A percentile compares a stretch with the other conserved stretches of the same genome.
Evolutionary conservation across 2,113 vertebrate species (phyloP).

Genomic region (Onychostoma macrolepis): DNA sequence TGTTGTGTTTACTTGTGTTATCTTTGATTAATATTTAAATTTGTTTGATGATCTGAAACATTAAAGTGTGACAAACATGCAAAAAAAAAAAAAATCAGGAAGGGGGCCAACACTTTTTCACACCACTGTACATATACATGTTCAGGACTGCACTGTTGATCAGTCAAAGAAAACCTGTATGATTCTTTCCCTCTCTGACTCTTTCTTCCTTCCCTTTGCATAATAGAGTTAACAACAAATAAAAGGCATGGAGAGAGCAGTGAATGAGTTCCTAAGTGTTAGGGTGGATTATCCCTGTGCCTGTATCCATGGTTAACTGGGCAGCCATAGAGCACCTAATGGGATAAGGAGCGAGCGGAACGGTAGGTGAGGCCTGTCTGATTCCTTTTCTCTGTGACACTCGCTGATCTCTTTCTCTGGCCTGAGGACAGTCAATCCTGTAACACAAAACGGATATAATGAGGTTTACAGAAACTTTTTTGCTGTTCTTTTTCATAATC

Average conservation of each 20-base stretch:
- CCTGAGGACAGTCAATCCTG: not conserved
- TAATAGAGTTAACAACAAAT: constrained; percentile 58
- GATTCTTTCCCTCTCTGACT: not conserved
- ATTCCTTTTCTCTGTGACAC: not conserved
- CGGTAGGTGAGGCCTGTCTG: constrained; percentile 22
- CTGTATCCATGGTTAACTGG: constrained; percentile 54
- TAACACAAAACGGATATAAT: not conserved
- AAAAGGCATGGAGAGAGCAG: constrained; percentile 51
- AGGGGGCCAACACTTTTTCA: too few species aligned
- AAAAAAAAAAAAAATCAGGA: too few species aligned
- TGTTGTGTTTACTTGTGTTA: too few species aligned
- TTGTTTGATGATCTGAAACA: too few species aligned
- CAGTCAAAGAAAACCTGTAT: not conserved
- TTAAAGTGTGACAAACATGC: too few species aligned
- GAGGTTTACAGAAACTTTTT: too few species aligned
- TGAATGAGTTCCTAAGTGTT: constrained; percentile 49
- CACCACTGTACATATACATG: too few species aligned
- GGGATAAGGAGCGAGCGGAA: constrained; percentile 50
- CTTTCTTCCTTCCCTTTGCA: not conserved
- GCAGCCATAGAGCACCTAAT: constrained; percentile 53
- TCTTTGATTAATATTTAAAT: too few species aligned
- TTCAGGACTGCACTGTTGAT: not conserved
- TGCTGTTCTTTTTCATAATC: not conserved
- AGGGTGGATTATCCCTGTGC: constrained; percentile 55
- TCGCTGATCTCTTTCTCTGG: constrained; percentile 16